These are phyloP conservation scores for Leguminivora glycinivorella DNA, from an alignment of 1,140 invertebrate species.

Conservation along the genomic window DNA sequence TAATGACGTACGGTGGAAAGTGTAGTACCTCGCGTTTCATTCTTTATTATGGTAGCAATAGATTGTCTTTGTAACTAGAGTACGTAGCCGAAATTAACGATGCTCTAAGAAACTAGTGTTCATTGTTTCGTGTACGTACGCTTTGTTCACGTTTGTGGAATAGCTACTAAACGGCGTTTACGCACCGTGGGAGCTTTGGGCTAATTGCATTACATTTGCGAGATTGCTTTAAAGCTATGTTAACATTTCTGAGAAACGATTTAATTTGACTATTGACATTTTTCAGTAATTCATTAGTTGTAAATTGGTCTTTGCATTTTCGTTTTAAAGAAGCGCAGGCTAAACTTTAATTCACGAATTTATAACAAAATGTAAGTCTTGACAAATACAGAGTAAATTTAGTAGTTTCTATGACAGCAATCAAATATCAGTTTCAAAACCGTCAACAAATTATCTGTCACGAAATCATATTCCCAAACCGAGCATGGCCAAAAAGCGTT, in stretches of 20 bases:
- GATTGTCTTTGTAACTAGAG: conserved; percentile 27
- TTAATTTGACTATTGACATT: neutral
- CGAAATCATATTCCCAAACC: conserved; percentile 10
- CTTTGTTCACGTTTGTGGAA: conserved; percentile 20
- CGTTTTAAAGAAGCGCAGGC: no score
- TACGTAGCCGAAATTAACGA: conserved; percentile 26
- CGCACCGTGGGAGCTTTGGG: conserved; percentile 16
- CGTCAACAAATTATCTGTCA: conserved; percentile 13
- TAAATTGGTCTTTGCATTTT: no score
- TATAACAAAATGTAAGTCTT: no score
- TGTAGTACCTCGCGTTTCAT: neutral
- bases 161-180: conserved; percentile 27
- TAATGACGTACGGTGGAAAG: neutral
- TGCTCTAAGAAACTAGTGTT: conserved; percentile 18
- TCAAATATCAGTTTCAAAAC: neutral
- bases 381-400: no score
- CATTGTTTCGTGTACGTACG: conserved; percentile 3
- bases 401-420: neutral
- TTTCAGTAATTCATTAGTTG: neutral
- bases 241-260: neutral
- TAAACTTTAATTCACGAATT: no score
- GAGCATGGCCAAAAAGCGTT: neutral
- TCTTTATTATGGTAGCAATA: conserved; percentile 26
- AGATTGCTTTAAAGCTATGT: neutral
- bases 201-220: conserved; percentile 21